Conservation (phyloP, 37 sponge, comb jelly and placozoan genomes). For the Crambe crambe region DNA sequence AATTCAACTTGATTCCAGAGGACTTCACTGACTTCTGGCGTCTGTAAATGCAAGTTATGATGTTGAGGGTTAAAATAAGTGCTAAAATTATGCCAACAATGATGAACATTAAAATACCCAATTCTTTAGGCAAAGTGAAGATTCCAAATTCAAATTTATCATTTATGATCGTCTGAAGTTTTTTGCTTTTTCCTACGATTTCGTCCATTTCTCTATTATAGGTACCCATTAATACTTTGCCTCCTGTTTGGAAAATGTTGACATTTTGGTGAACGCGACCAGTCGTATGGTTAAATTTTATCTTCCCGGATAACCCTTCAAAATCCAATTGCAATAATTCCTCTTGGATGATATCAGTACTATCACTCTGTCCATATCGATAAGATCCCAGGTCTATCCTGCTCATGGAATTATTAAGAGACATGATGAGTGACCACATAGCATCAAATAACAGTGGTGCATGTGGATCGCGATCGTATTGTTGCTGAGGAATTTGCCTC, state of each 20-base stretch:
- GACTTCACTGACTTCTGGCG: constrained; percentile 23
- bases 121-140: neutral
- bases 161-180: too few species aligned
- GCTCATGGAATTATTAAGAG: constrained; percentile 33
- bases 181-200: too few species aligned
- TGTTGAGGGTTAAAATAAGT: neutral
- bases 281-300: constrained; percentile 9
- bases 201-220: neutral
- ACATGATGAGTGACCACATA: constrained; percentile 30
- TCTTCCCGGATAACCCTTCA: constrained; percentile 32
- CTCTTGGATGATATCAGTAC: neutral
- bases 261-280: constrained; percentile 16
- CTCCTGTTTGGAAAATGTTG: neutral
- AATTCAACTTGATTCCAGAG: constrained; percentile 14
- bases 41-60: constrained; percentile 7
- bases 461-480: neutral
- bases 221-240: neutral
- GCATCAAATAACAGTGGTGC: constrained; percentile 20
- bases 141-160: too few species aligned
- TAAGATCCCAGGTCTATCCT: neutral
- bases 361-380: neutral
- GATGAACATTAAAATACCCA: neutral
- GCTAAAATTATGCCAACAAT: neutral
- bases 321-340: constrained; percentile 15
- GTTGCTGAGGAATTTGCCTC: too few species aligned